Percentiles rank a stretch among this genome's conserved stretches.
Evolutionary conservation across 2,797 vertebrate species (phyloP).

Genomic region (Limnodromus scolopaceus): DNA sequence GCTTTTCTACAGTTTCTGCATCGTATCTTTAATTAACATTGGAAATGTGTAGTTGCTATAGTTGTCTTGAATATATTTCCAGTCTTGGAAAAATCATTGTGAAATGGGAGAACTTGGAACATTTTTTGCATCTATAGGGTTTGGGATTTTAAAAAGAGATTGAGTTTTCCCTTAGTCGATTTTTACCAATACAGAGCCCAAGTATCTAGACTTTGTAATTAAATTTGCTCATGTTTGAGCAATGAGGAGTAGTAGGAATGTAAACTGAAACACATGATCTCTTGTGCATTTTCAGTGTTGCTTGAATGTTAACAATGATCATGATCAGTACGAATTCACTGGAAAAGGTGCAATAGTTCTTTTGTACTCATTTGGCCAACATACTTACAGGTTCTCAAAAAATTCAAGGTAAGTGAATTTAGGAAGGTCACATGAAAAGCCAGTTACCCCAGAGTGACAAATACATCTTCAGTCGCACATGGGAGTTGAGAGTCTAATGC

Average conservation of each 20-base stretch:
- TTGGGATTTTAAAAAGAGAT: neutral
- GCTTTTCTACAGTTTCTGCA: neutral
- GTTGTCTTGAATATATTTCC: neutral
- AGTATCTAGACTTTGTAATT: neutral
- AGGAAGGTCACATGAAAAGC: neutral
- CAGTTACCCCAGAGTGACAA: neutral
- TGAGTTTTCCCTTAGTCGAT: neutral
- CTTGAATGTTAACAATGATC: neutral
- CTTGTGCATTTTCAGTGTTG: neutral
- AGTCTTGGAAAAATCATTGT: neutral
- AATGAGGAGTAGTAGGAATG: neutral
- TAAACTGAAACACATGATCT: neutral
- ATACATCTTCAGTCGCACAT: neutral
- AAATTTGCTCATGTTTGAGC: neutral
- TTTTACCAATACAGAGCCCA: neutral
- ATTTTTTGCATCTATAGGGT: neutral
- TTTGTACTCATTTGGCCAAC: neutral
- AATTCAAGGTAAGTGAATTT: neutral
- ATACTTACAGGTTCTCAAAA: neutral
- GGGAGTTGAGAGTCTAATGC: neutral
- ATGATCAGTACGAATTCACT: fast-evolving
- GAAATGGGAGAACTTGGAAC: neutral
- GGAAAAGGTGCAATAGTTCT: neutral
- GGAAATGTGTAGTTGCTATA: neutral
- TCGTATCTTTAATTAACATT: neutral